Base-by-base conservation (phyloP, 2,888 invertebrate genomes). In the Marasmarcha lunaedactyla region DNA sequence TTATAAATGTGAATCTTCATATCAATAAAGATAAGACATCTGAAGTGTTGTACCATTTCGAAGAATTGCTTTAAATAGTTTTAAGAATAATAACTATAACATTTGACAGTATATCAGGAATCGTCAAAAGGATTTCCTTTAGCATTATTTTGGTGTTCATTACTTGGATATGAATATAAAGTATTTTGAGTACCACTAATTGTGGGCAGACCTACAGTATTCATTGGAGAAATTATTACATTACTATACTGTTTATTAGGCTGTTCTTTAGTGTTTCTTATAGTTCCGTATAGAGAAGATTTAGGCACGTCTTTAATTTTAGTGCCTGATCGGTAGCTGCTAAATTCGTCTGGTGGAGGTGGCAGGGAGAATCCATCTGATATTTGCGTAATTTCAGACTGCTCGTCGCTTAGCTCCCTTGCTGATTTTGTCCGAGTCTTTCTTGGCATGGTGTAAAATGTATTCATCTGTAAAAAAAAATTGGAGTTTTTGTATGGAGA, bases 401-500 rank as follows among this genome's bases (percentile, higher is more conserved):
- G 52, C 46, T 78, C 81, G 47, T 81, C 81, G 51, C 73, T 76
- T 33, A 76, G 52, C 46, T 78, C 77, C 44, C 69, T 76, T 0
- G 64, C 54, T 15, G 63, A 41, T 51, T 72, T 83, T 40, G 73
- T 69, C 1, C 72, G 69, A 54, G 67, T 64, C 57, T 76, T 81
- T 50, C 77, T 65, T 5, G 83, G 83, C 71, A 83, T 81, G 9
- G 83, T 81, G 50, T 79, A 79, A 48, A 81, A 83, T 27, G 81
- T 74, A 53, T 76, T 79, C 69, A 77, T 74, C 81, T 78, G 53
- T 42, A 70, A 73, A 38, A 34, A 35, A 20, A 13, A 6, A 6
- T 25, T 5, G 25, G 25, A 6, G 5, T 25, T 6, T 25, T 25
- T 25, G 9, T 25, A 25, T n/a, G n/a, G n/a, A n/a, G n/a, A n/a